Evolutionary conservation across 2,113 vertebrate species (phyloP).

Genomic region (Propithecus coquereli): DNA sequence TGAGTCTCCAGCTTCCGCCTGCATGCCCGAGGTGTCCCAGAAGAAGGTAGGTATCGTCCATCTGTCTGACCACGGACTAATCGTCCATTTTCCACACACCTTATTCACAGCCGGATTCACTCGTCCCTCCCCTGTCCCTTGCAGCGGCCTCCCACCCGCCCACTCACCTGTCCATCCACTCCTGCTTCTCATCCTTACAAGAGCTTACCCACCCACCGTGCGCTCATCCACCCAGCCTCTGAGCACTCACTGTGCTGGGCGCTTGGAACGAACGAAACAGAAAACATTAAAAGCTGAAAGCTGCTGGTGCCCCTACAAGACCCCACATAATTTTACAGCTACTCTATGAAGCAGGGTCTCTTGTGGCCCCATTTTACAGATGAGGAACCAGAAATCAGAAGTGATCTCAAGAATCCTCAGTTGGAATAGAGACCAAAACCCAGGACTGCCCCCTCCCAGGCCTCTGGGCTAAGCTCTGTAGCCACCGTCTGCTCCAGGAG

Average conservation of each 20-base stretch:
- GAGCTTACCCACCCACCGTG: not conserved
- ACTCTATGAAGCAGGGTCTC: not conserved
- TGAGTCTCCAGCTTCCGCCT: conserved; percentile 25
- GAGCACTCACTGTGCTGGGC: not conserved
- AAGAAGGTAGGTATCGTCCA: conserved; percentile 50
- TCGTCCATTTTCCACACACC: rapidly evolving
- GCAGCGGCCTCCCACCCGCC: not conserved
- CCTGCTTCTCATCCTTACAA: not conserved
- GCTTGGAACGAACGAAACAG: not conserved
- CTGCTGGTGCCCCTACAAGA: not conserved
- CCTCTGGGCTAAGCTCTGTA: not conserved
- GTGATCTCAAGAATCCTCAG: not conserved
- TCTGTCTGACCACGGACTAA: rapidly evolving
- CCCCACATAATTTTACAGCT: not conserved
- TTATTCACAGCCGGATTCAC: not conserved
- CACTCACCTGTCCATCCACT: not conserved
- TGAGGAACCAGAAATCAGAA: not conserved
- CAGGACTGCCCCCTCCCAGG: not conserved
- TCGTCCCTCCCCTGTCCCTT: not conserved
- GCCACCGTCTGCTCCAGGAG: not conserved
- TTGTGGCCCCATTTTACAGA: not conserved
- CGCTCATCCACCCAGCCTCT: not conserved
- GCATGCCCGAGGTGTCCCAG: not conserved
- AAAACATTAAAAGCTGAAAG: not conserved
- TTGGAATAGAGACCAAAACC: not conserved